Evolutionary conservation across 2,113 vertebrate genomes (phyloP).

Genomic region (Dolichotis patagonum): DNA sequence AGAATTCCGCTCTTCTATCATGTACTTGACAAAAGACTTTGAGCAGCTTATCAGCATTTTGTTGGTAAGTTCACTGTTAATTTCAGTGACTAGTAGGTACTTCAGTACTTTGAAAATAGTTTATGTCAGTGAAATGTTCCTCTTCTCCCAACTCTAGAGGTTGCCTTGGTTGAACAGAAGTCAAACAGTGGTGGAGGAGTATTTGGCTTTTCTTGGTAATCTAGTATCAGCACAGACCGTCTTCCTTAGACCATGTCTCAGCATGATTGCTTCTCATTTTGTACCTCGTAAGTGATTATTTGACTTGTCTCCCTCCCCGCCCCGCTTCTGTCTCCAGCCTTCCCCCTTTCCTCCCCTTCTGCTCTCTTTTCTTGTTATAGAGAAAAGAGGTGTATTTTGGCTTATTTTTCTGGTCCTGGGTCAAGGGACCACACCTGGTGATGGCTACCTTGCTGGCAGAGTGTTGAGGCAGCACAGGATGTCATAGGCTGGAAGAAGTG

Average conservation of each 20-base stretch:
- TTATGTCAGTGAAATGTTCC: neutral
- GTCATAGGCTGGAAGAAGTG: neutral
- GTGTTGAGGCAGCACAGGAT: neutral
- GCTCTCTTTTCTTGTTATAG: neutral
- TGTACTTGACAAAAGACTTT: conserved; percentile 93
- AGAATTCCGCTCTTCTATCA: conserved; percentile 92
- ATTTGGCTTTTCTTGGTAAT: conserved; percentile 94
- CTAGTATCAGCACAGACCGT: conserved; percentile 98
- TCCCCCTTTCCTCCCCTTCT: neutral
- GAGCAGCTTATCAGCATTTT: conserved; percentile 93
- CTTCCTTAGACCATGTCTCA: conserved; percentile 93
- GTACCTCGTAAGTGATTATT: conserved; percentile 89
- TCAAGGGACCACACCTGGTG: neutral
- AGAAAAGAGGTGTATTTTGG: neutral
- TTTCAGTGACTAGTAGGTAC: neutral
- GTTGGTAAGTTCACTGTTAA: conserved; percentile 88
- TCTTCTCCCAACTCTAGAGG: conserved; percentile 83
- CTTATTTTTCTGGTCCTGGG: neutral
- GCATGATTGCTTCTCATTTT: conserved; percentile 93
- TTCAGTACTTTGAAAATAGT: neutral
- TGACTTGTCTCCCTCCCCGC: neutral
- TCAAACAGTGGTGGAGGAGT: conserved; percentile 94
- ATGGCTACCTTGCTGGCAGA: neutral
- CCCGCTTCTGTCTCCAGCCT: neutral
- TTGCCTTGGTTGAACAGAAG: conserved; percentile 93